Evolutionary conservation across 2,888 invertebrate species (phyloP), one percentile per base, ranked within the genome.

Genomic region (Phortica okadai): DNA sequence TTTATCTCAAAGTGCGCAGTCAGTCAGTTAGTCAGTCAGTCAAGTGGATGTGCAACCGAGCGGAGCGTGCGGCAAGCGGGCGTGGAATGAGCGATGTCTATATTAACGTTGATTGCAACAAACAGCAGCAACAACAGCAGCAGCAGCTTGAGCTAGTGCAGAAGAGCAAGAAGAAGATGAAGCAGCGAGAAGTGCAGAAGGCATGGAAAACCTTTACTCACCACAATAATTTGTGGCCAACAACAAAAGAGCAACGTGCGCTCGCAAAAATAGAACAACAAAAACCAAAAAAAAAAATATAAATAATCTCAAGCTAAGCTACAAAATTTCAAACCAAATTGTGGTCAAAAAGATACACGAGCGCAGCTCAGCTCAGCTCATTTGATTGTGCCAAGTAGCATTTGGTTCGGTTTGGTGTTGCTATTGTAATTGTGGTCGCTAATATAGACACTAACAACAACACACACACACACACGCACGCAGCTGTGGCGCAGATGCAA

Each of bases 1-100:
- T 86, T 86, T 86, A 86, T 86, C 87, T 82, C 59, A 59, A 59
- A 50, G 50, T 50, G 50, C 42, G 44, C 41, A 44, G 42, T 16
- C 59, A 59, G 14, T 59, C 14, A 11, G 16, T 11, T 3, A 50
- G 50, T 50, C 14, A 11, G 50, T 3, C 8, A 11, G 50, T 50
- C 33, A 33, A 33, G 33, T 33, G 33, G 2, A 33, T 33, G 33
- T 33, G 33, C 33, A 33, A 5, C 33, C 33, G 33, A 33, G 33
- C 54, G 11, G 54, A 54, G n/a, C n/a, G 10, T 14, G 10, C 11
- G 54, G 11, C 54, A 54, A 6, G 54, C 54, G 54, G n/a, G n/a
- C 54, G 54, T 25, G 62, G 14, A 10, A 56, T 11, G 21, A 42
- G 41, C 42, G 70, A 72, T 72, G 70, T 72, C 70, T 72, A 45